Conservation (phyloP, 1,140 invertebrate species). For the Bombus waltoni region DNA sequence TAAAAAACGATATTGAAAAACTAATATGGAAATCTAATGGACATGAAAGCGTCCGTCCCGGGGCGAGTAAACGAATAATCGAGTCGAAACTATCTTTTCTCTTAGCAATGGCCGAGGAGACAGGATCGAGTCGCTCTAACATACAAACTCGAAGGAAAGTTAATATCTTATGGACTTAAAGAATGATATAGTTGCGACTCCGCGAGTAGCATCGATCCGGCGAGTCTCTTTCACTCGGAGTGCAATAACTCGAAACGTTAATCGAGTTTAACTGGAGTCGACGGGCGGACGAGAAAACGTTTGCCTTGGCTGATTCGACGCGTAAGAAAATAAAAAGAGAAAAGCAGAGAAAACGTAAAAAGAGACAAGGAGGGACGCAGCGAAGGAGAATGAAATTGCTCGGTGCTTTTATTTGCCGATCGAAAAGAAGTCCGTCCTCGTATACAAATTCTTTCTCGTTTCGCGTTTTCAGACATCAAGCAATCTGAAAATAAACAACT, state of each 20-base stretch:
- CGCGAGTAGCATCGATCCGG: slow-evolving; percentile 18
- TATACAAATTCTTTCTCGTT: background rate
- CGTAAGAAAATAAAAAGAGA: background rate
- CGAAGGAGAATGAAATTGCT: background rate
- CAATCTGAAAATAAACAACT: too few relatives aligned
- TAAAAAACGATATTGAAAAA: background rate
- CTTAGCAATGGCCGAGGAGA: background rate
- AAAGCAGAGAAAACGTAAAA: background rate
- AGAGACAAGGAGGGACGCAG: background rate
- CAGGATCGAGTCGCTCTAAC: background rate
- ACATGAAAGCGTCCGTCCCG: background rate
- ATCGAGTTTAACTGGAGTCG: slow-evolving; percentile 22
- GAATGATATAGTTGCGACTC: slow-evolving; percentile 21
- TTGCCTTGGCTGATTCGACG: background rate
- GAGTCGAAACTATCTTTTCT: background rate
- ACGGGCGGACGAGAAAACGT: slow-evolving; percentile 10
- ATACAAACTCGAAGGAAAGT: slow-evolving; percentile 22
- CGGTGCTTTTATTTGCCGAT: background rate
- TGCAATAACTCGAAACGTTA: slow-evolving; percentile 12
- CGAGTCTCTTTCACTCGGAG: slow-evolving; percentile 4
- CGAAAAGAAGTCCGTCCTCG: background rate
- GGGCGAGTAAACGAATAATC: background rate
- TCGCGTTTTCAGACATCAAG: too few relatives aligned
- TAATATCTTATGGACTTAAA: slow-evolving; percentile 3
- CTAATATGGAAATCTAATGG: background rate